Evolutionary conservation across 1,140 invertebrate genomes (phyloP), one percentile per base, ranked within the genome.

Genomic region (Limonius californicus): DNA sequence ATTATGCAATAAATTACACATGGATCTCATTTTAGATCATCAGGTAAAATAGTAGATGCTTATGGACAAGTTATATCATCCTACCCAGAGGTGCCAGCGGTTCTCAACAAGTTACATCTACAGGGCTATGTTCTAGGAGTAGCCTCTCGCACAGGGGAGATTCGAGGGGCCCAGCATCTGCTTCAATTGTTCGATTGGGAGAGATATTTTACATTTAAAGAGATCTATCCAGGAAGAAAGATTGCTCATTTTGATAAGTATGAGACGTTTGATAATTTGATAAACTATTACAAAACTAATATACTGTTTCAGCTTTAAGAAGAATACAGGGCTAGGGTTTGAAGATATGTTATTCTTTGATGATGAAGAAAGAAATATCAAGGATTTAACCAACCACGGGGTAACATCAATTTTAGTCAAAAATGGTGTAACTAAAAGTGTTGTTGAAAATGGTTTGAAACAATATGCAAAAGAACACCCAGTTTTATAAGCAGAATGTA

Each of bases 211-310:
- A 78, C 79, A 15, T 87, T 87, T 67, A 83, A 83, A 71, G 85
- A 91, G 78, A 91, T 91, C 62, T 90, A 87, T 80, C 89, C 89
- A 21, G 89, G 88, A 15, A 78, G 73, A 59, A 91, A 92, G 81
- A 76, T 80, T 9, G 80, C 74, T 54, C 89, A 92, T 78, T 89
- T 91, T 76, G 76, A 80, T 56, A 82, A 78, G 88, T 89, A 81
- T 80, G 77, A n/a, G n/a, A n/a, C n/a, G n/a, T n/a, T n/a, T n/a
- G n/a, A n/a, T n/a, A n/a, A n/a, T n/a, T n/a, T n/a, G n/a, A n/a
- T n/a, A n/a, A n/a, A n/a, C n/a, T n/a, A n/a, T n/a, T n/a, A n/a
- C n/a, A n/a, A n/a, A n/a, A n/a, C n/a, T n/a, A n/a, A 80, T 70
- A 77, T 32, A 32, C 11, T 32, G 4, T 57, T 57, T 35, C 64